phyloP scores from a whole-genome alignment of 2,113 vertebrate genomes.

The Puntigrus tetrazona region DNA sequence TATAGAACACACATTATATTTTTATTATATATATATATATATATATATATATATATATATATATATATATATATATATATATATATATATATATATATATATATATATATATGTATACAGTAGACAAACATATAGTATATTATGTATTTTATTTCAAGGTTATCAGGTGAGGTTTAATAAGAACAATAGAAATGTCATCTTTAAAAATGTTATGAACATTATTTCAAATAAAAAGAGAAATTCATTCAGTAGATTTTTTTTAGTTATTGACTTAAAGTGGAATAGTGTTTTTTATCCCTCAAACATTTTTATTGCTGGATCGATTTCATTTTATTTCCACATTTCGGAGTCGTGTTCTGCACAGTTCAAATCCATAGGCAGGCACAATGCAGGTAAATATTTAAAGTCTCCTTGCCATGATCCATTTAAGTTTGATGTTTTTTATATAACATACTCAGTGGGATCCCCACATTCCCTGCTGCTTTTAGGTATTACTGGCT shows the following conservation, averaged over 20 bases:
- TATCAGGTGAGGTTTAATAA: background rate
- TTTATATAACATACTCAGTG: conserved; percentile 1
- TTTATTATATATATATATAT: too few relatives aligned
- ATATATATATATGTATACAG: too few relatives aligned
- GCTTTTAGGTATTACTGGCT: background rate
- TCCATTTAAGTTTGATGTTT: background rate
- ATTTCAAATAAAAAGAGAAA: too few relatives aligned
- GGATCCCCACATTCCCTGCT: background rate
- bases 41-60: too few relatives aligned
- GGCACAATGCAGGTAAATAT: background rate
- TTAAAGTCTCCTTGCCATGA: background rate
- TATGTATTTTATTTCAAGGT: too few relatives aligned
- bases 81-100: too few relatives aligned
- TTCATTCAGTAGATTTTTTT: too few relatives aligned
- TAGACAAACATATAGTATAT: too few relatives aligned
- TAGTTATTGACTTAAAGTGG: too few relatives aligned
- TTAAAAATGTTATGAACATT: background rate
- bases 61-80: too few relatives aligned
- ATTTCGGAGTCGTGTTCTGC: background rate
- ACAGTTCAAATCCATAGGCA: background rate
- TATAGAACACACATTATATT: too few relatives aligned
- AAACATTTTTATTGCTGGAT: background rate
- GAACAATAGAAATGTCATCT: background rate
- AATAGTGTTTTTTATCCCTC: background rate
- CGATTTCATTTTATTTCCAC: background rate